Evolutionary conservation across 2,888 invertebrate species (phyloP).

Genomic region (Palloptera scutellata): DNA sequence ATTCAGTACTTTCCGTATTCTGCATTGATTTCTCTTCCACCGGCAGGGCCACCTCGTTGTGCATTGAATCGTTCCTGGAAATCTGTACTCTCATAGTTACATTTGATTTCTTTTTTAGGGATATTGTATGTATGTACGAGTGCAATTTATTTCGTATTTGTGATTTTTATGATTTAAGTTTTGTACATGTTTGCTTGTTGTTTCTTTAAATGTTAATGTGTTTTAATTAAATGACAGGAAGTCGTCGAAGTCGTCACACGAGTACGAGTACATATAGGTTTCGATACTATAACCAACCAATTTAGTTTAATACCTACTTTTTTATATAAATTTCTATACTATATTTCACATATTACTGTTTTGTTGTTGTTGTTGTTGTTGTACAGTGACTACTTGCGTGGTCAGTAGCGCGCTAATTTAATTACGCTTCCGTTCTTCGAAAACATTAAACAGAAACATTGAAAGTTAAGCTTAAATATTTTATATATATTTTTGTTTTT

Average conservation of each 20-base stretch:
- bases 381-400: constrained; percentile 19
- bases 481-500: no score
- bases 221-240: constrained; percentile 39
- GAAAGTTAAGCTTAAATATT: neutral
- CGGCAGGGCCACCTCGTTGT: no score
- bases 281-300: no score
- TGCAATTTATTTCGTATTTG: neutral
- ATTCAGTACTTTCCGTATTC: no score
- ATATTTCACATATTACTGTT: constrained; percentile 17
- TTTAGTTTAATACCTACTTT: no score
- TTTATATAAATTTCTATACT: constrained; percentile 6
- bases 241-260: constrained; percentile 21
- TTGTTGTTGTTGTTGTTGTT: constrained; percentile 27
- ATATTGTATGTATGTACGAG: neutral
- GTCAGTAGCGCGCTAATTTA: constrained; percentile 35
- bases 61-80: no score
- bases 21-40: no score
- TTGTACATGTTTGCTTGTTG: no score
- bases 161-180: neutral
- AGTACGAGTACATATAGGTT: no score
- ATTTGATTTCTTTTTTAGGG: no score
- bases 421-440: constrained; percentile 33
- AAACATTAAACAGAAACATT: neutral
- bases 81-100: no score
- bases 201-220: constrained; percentile 25